These are phyloP conservation scores for Spea hammondii DNA, from an alignment of 2,797 vertebrate species.

Conservation along the genomic window DNA sequence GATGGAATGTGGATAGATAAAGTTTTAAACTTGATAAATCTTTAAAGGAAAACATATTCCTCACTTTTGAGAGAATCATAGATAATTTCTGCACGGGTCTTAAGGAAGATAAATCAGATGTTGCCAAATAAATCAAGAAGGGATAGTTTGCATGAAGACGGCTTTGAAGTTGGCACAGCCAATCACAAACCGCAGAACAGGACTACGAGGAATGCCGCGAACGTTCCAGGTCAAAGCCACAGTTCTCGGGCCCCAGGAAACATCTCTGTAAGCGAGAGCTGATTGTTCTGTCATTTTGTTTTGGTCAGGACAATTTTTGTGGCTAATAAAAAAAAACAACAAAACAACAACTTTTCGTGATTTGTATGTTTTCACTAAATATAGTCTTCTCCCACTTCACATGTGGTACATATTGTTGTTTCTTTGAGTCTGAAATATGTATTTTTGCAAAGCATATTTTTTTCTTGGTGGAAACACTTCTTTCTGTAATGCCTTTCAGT, in stretches of 20 bases:
- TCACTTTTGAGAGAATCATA: not conserved
- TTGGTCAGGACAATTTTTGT: constrained; percentile 17
- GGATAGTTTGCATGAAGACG: constrained; percentile 18
- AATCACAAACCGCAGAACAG: not conserved
- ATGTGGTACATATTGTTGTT: constrained; percentile 16
- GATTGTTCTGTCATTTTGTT: constrained; percentile 11
- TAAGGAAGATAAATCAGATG: constrained; percentile 2
- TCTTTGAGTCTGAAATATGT: not conserved
- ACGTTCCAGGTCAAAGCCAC: constrained; percentile 12
- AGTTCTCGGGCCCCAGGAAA: constrained; percentile 5
- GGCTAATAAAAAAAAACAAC: not conserved
- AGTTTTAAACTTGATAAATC: constrained; percentile 9
- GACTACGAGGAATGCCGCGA: not conserved
- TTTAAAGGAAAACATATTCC: constrained; percentile 4
- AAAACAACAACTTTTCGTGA: not conserved
- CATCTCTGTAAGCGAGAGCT: not conserved
- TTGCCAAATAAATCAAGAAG: constrained; percentile 23
- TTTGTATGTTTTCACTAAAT: constrained; percentile 8
- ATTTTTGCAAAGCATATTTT: no score
- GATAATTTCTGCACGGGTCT: constrained; percentile 5
- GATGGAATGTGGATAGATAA: constrained; percentile 9
- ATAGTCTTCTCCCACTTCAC: constrained; percentile 2
- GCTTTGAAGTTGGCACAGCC: constrained; percentile 3
- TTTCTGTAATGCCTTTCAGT: no score
- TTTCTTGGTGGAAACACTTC: no score